Evolutionary conservation across 2,888 invertebrate species (phyloP).

Genomic region (Coremacera marginata): DNA sequence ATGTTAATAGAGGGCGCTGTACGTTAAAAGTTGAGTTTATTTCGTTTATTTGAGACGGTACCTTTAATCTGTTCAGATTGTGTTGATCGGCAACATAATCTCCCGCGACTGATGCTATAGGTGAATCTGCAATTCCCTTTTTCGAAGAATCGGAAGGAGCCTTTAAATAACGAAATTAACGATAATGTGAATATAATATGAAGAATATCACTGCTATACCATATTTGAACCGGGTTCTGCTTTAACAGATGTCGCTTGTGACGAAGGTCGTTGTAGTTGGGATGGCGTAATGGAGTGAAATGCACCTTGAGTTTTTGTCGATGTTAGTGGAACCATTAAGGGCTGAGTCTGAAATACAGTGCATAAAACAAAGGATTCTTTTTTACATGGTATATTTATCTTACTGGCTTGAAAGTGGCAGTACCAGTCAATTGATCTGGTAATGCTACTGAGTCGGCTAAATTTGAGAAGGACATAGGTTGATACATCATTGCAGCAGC

Average conservation of each 20-base stretch:
- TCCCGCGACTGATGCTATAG: constrained; percentile 62
- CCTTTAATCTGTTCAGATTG: constrained; percentile 54
- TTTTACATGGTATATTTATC: background rate
- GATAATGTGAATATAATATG: background rate
- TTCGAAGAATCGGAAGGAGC: constrained; percentile 74
- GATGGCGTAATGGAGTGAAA: constrained; percentile 62
- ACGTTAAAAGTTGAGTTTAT: too few relatives aligned
- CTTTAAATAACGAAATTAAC: constrained; percentile 56
- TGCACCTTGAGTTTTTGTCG: constrained; percentile 56
- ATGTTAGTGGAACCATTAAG: constrained; percentile 54
- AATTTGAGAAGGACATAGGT: constrained; percentile 70
- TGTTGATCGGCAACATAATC: constrained; percentile 58
- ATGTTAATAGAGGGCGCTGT: too few relatives aligned
- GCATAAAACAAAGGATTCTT: background rate
- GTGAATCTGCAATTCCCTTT: constrained; percentile 71
- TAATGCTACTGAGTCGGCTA: constrained; percentile 56
- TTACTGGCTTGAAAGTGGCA: constrained; percentile 49
- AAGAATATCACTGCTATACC: constrained; percentile 44
- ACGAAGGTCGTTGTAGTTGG: constrained; percentile 59
- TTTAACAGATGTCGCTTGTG: constrained; percentile 65
- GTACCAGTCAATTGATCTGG: constrained; percentile 48
- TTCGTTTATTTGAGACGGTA: constrained; percentile 29
- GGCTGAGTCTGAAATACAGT: constrained; percentile 51
- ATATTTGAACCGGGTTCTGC: constrained; percentile 66
- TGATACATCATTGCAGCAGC: constrained; percentile 75